Evolutionary conservation across 1,140 invertebrate species (phyloP).

Genomic region (Metopolophium dirhodum): DNA sequence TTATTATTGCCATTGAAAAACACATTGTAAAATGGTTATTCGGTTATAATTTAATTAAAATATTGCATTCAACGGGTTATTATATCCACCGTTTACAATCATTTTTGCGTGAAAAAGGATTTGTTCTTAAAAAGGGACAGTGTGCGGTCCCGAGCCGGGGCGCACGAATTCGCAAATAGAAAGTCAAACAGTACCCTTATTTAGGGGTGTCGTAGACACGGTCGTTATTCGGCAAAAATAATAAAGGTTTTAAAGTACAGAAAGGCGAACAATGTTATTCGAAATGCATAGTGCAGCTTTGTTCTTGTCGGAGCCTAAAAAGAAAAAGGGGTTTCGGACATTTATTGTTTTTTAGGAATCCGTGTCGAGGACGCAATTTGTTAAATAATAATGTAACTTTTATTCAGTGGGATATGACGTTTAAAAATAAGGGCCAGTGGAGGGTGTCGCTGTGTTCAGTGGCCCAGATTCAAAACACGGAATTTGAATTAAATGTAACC

Average conservation of each 20-base stretch:
- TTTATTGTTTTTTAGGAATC: constrained; percentile 50
- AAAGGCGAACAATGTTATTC: constrained; percentile 38
- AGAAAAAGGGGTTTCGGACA: constrained; percentile 19
- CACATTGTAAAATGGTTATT: background rate
- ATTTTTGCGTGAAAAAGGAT: constrained; percentile 5
- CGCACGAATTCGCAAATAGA: background rate
- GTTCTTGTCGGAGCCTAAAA: constrained; percentile 27
- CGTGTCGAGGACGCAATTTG: constrained; percentile 43
- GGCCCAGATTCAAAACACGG: constrained; percentile 42
- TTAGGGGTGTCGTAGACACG: constrained; percentile 32
- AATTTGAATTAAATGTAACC: constrained; percentile 50
- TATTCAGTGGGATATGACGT: constrained; percentile 42
- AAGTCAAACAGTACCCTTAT: constrained; percentile 36
- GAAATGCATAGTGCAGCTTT: constrained; percentile 40
- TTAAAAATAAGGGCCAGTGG: constrained; percentile 24
- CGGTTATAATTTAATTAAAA: constrained; percentile 42
- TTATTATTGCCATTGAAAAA: constrained; percentile 18
- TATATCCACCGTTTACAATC: constrained; percentile 21
- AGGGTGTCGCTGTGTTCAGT: constrained; percentile 46
- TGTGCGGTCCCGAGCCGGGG: background rate
- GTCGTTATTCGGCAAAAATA: constrained; percentile 29
- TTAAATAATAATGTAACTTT: constrained; percentile 48
- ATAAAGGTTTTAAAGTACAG: constrained; percentile 43
- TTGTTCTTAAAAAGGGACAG: constrained; percentile 35
- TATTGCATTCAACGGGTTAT: constrained; percentile 23